Conservation (phyloP, 2,888 invertebrate species). For the Tetragnatha montana region DNA sequence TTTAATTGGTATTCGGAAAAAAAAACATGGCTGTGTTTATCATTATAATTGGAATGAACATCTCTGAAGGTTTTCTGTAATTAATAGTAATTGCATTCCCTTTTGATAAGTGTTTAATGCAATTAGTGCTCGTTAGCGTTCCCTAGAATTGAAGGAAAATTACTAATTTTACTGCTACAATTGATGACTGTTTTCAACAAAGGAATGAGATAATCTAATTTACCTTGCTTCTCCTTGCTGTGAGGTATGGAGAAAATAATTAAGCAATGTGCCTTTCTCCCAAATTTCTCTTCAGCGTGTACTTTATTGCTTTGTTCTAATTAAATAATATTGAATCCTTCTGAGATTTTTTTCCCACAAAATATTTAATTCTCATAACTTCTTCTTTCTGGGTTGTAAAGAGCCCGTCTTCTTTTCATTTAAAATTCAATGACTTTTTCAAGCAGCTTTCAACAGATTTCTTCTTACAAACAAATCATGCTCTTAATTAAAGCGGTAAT, state of each 20-base stretch:
- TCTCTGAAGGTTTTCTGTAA: neutral
- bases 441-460: neutral
- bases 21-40: neutral
- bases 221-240: neutral
- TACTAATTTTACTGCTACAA: conserved; percentile 2
- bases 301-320: conserved; percentile 12
- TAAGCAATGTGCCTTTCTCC: neutral
- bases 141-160: neutral
- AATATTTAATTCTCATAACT: neutral
- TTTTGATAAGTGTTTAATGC: conserved; percentile 18
- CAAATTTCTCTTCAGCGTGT: neutral
- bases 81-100: conserved; percentile 23
- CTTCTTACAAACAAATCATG: neutral
- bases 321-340: conserved; percentile 6
- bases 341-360: neutral
- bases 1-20: neutral
- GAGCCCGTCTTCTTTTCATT: neutral
- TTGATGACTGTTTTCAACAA: conserved; percentile 6
- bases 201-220: conserved; percentile 8
- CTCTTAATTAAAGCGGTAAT: neutral
- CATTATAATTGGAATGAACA: conserved; percentile 15
- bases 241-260: conserved; percentile 6
- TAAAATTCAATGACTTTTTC: neutral
- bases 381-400: neutral
- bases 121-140: conserved; percentile 8